Base-by-base conservation (phyloP, 1,140 invertebrate genomes). In the Zaprionus ornatus region DNA sequence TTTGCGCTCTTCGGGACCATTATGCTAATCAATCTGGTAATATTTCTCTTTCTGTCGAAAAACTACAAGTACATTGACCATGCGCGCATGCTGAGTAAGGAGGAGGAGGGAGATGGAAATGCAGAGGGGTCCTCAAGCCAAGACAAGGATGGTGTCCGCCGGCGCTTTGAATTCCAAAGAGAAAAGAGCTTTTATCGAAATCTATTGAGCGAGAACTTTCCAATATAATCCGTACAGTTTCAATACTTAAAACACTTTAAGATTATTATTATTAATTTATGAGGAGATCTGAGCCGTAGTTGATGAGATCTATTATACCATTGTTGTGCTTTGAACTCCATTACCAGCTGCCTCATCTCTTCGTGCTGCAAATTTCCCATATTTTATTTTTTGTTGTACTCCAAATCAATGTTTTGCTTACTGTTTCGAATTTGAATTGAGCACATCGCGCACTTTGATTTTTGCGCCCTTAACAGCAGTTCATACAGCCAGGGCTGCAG, bases 1-100 rank as follows among this genome's bases (percentile, higher is more conserved):
- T 98, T 98, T 91, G 96, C 97, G 91, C 92, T 98, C 6, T 99
- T 98, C 93, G 96, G 97, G 48, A 95, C 93, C 3, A 92, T 98
- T 1, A 98, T 99, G 97, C 83, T 95, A 42, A 79, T 95, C 0
- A 97, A 97, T 73, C 97, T 98, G 93, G 23, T 96, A 0, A 93
- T 98, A n/a, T 98, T 99, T 90, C 94, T 94, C 13, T 80, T 95
- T 1, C 95, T 98, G 94, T 95, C 97, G 1, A 93, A 94, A 67
- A 93, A 93, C 63, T 97, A 97, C 88, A 95, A 95, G 80, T 97
- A 97, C 79, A 93, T 94, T 0, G 90, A 94, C 7, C 70, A 91
- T 6, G 19, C 4, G 2, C 81, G 66, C 13, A 92, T 21, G 7
- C 19, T 6, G 3, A 23, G 17, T 5, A 35, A 15, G 23, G 56